Evolutionary conservation across 2,888 invertebrate species (phyloP).

Genomic region (Aphidoletes aphidimyza): DNA sequence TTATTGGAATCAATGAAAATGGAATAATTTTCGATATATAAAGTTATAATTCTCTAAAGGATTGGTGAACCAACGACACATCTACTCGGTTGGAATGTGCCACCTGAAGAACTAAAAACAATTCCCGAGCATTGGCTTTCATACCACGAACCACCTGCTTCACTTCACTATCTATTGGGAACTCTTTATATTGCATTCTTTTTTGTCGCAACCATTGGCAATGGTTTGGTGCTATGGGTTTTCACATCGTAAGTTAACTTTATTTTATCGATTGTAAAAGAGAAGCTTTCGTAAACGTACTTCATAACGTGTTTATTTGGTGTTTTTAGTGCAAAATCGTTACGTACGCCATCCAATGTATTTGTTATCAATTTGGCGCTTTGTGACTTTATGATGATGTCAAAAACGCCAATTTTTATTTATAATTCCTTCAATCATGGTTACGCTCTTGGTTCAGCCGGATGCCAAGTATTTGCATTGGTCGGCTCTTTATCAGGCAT

Average conservation of each 20-base stretch:
- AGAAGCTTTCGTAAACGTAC: background rate
- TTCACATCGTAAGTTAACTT: conserved; percentile 76
- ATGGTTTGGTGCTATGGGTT: conserved; percentile 87
- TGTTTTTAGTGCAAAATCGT: conserved; percentile 62
- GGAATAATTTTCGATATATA: background rate
- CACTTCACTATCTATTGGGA: conserved; percentile 82
- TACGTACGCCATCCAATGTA: conserved; percentile 78
- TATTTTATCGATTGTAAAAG: background rate
- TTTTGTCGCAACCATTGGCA: conserved; percentile 78
- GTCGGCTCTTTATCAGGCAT: conserved; percentile 84
- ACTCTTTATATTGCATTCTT: conserved; percentile 81
- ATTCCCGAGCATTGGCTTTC: conserved; percentile 85
- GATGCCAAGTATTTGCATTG: conserved; percentile 80
- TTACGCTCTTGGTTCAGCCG: conserved; percentile 77
- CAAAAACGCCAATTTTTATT: conserved; percentile 85
- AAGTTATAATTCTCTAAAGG: background rate
- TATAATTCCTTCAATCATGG: conserved; percentile 85
- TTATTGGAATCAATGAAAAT: conserved; percentile 47
- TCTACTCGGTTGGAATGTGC: conserved; percentile 80
- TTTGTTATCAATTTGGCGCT: conserved; percentile 85
- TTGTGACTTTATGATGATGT: conserved; percentile 88
- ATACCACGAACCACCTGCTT: conserved; percentile 82
- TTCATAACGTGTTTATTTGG: too few relatives aligned
- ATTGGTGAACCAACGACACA: conserved; percentile 63
- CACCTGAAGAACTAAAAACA: conserved; percentile 78